These are phyloP conservation scores for Prunella strophiata DNA, from an alignment of 2,797 vertebrate genomes.

Conservation along the genomic window DNA sequence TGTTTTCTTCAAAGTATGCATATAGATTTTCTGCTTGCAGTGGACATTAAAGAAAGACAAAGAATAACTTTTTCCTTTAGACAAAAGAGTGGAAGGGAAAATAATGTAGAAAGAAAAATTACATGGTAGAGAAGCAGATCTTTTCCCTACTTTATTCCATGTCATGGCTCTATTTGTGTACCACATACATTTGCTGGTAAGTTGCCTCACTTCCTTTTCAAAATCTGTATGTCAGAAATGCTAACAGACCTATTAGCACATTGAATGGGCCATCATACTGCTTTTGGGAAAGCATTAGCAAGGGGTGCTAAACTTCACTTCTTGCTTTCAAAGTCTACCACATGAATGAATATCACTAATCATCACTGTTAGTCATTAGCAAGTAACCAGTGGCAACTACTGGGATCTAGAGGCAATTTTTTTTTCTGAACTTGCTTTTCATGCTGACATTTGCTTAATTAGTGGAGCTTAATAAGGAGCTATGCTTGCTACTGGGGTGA, in stretches of 20 bases:
- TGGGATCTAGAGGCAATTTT: neutral
- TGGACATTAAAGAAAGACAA: neutral
- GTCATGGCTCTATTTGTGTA: neutral
- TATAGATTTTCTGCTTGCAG: neutral
- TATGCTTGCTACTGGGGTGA: neutral
- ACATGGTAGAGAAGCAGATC: neutral
- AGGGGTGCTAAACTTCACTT: slow-evolving; percentile 21
- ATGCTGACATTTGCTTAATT: slow-evolving; percentile 28
- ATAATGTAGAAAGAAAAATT: neutral
- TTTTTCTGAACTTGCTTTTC: neutral
- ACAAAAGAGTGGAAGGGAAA: neutral
- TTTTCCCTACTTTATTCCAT: neutral
- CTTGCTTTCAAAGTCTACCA: slow-evolving; percentile 36
- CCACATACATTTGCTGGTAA: neutral
- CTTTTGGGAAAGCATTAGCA: slow-evolving; percentile 24
- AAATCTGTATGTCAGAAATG: neutral
- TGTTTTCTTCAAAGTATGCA: neutral
- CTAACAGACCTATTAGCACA: neutral
- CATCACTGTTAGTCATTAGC: slow-evolving; percentile 55
- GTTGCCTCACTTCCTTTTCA: neutral
- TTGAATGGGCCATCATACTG: slow-evolving; percentile 7
- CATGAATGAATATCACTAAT: slow-evolving; percentile 48
- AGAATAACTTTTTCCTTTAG: neutral
- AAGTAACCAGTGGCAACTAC: slow-evolving; percentile 19
- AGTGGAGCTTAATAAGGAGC: neutral